Evolutionary conservation across 2,888 invertebrate species (phyloP), one percentile per base, ranked within the genome.

Genomic region (Formica aserva): DNA sequence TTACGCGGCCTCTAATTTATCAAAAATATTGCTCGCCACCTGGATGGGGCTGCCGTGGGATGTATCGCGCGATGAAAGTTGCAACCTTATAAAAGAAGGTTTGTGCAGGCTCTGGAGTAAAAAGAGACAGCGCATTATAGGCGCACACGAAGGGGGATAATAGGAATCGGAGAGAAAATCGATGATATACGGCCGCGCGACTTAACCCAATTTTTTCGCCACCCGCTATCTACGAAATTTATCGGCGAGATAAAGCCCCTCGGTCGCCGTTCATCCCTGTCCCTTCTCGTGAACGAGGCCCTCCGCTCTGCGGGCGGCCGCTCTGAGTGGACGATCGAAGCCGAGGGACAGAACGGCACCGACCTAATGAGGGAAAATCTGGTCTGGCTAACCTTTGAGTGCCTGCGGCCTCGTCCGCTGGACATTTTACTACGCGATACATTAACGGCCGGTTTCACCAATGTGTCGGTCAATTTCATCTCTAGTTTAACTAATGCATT

Each of bases 141-240:
- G 32, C 26, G 29, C 41, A 11, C 57, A 11, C 45, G 45, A 60
- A 45, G 66, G 22, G 18, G 60, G 60, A 75, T 41, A 41, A 55
- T 69, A 55, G 72, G 63, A 69, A 80, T 48, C 65, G 60, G 57
- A 78, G 74, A 72, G 83, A 84, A 85, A 86, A 89, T 91, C 91
- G 90, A 92, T 91, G 90, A 90, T 86, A 87, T 88, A 91, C 87
- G 87, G 86, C 87, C 76, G 85, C 84, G 87, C 84, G 87, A 88
- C 89, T 91, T 90, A 91, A 92, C 91, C 90, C 88, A 92, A 92
- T 92, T 92, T 92, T 91, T 91, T 88, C 87, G 81, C 87, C 86
- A 88, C 81, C 83, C 86, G 78, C 86, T 90, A 90, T 91, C 87
- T 86, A n/a, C 52, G 41, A 84, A 88, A 91, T 91, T 91, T 91